Base-by-base conservation (phyloP, 2,888 invertebrate genomes). In the Monochamus alternatus region DNA sequence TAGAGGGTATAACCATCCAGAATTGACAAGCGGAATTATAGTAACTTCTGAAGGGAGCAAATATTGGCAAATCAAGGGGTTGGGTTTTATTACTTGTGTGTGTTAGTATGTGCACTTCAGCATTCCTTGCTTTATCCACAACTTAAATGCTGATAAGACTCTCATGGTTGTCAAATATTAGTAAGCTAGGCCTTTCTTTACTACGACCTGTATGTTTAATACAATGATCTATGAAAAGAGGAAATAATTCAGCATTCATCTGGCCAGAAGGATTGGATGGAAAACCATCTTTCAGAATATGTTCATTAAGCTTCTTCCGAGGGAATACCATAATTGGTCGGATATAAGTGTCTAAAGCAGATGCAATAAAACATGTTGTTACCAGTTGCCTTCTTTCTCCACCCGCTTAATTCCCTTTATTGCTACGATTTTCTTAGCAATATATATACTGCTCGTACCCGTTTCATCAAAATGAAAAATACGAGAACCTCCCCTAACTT, bases 161-260 rank as follows among this genome's bases (percentile, higher is more conserved):
- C 72, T 86, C 86, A 74, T 87, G 86, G 75, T 88, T 87, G 75
- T 88, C 87, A 77, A 86, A 73, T 68, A 87, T 80, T 14, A 86
- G 75, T 7, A 86, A 77, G 8, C 80, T 81, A 44, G 84, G 85
- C 31, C 47, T 10, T 30, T 72, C 72, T 52, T 63, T 58, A 52
- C 30, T 32, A 43, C 63, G 22, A 52, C 9, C 14, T 65, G 58
- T 51, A 52, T 62, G 38, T 47, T 70, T 70, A 38, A 70, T 70
- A n/a, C 62, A 62, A 51, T 31, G 62, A 31, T 70, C 52, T 14
- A 55, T 14, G 3, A 55, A 5, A 5, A 14, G 7, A 22, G 14
- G 22, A 55, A 55, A 55, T 22, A 55, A 55, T 14, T 1, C 22
- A 55, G 55, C 10, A 5, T 52, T 52, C 52, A 52, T 52, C 7